These are phyloP conservation scores for Heliocidaris tuberculata DNA, from an alignment of 35 echinoderm and acorn worm genomes.

Conservation along the genomic window DNA sequence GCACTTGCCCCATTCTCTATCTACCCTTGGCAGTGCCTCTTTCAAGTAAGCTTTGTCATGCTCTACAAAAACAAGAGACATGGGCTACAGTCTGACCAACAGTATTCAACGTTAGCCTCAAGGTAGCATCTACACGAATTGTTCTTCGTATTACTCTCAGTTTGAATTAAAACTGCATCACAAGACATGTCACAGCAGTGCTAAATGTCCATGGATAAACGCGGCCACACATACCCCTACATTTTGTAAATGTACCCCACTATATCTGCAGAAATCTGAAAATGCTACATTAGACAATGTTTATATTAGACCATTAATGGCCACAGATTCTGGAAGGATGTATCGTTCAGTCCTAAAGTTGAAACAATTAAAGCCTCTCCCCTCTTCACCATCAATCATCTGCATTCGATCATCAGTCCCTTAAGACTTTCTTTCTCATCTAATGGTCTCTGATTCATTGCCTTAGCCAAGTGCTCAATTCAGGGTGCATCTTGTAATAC, in stretches of 20 bases:
- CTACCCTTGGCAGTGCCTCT: background rate
- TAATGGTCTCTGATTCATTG: background rate
- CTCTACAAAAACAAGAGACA: background rate
- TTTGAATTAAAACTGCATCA: background rate
- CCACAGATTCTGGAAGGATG: background rate
- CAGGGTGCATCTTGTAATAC: background rate
- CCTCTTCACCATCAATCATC: background rate
- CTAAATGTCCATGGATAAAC: background rate
- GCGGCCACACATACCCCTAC: background rate
- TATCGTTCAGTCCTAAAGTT: background rate
- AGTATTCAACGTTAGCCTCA: background rate
- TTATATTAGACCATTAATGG: background rate
- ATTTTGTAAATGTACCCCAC: background rate
- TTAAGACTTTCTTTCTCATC: background rate
- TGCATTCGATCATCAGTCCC: background rate
- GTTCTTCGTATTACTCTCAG: background rate
- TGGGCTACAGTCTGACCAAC: background rate
- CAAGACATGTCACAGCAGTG: background rate
- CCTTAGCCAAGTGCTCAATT: background rate
- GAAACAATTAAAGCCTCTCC: background rate
- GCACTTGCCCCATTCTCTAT: background rate
- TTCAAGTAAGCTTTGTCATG: background rate
- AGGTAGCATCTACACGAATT: background rate
- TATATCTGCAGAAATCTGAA: background rate
- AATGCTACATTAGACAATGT: background rate